A percentile compares a stretch with the other conserved stretches of the same genome.
These are phyloP conservation scores for Acanthurus tractus DNA, from an alignment of 2,797 vertebrate species.

Conservation along the genomic window DNA sequence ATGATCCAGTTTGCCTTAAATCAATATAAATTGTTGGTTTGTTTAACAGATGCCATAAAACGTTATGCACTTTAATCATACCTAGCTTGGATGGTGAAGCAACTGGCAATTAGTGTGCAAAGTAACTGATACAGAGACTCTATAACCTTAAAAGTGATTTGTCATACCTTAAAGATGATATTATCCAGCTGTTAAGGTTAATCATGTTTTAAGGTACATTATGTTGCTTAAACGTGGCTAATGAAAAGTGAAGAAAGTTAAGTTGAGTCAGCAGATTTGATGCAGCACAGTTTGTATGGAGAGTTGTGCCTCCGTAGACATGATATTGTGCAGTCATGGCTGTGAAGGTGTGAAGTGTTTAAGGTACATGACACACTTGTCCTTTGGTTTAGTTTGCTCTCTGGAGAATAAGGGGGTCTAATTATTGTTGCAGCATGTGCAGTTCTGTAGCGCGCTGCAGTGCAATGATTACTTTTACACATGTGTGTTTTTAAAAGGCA, in stretches of 20 bases:
- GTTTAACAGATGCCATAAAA: too few relatives aligned
- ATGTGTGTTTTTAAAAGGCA: too few relatives aligned
- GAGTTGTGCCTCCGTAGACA: background rate
- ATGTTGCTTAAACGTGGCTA: slow-evolving; percentile 9
- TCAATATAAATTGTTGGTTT: too few relatives aligned
- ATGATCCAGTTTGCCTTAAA: too few relatives aligned
- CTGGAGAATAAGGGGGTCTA: slow-evolving; percentile 1
- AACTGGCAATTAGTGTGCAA: too few relatives aligned
- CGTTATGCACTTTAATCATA: too few relatives aligned
- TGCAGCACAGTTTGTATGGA: background rate
- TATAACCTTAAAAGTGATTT: too few relatives aligned
- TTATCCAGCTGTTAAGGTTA: too few relatives aligned
- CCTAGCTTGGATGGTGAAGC: too few relatives aligned
- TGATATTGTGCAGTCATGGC: slow-evolving; percentile 13
- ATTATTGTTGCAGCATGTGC: background rate
- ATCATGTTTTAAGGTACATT: too few relatives aligned
- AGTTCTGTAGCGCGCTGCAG: background rate
- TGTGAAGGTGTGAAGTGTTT: slow-evolving; percentile 15
- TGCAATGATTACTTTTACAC: background rate
- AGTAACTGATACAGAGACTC: too few relatives aligned
- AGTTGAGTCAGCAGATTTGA: slow-evolving; percentile 34
- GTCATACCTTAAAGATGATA: too few relatives aligned
- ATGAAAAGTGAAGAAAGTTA: slow-evolving; percentile 10
- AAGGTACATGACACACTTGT: slow-evolving; percentile 43
- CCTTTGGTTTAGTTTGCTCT: slow-evolving; percentile 35